A percentile compares a stretch with the other conserved stretches of the same genome.
phyloP scores from a whole-genome alignment of 2,888 invertebrate genomes.

The Labia minor region DNA sequence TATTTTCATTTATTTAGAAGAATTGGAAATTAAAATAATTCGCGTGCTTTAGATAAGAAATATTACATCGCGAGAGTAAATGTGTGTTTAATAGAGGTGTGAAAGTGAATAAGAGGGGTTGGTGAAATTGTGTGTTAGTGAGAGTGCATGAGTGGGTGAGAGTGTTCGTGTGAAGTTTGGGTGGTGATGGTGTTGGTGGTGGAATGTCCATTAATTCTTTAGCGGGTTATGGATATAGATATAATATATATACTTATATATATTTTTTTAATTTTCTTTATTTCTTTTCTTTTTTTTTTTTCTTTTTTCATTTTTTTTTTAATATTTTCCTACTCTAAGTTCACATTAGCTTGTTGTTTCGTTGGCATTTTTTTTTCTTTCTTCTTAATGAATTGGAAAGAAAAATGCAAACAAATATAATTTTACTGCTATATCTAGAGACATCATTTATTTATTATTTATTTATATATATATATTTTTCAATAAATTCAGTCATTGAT shows the following conservation, averaged over 20 bases:
- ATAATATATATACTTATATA: slow-evolving; percentile 2
- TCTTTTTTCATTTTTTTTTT: neutral
- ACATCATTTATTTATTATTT: neutral
- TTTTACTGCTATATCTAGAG: slow-evolving; percentile 1
- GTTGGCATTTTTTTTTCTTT: neutral
- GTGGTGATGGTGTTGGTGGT: too few species aligned
- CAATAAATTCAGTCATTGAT: neutral
- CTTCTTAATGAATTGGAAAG: too few species aligned
- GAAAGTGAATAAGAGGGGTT: slow-evolving; percentile 13
- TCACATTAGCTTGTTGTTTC: neutral
- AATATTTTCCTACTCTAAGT: neutral
- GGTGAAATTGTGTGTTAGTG: slow-evolving; percentile 20
- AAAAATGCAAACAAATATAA: neutral
- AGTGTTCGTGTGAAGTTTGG: slow-evolving; percentile 19
- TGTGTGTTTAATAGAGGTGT: neutral
- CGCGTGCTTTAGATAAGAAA: slow-evolving; percentile 25
- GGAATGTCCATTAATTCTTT: slow-evolving; percentile 20
- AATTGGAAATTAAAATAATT: neutral
- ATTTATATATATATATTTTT: neutral
- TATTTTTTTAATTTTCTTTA: neutral
- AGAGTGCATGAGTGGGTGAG: slow-evolving; percentile 21
- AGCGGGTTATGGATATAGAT: neutral
- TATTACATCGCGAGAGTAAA: slow-evolving; percentile 23
- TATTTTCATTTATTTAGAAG: neutral
- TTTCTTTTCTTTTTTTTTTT: neutral